Conservation (phyloP, 1,140 invertebrate species). For the Trypoxylus dichotomus region DNA sequence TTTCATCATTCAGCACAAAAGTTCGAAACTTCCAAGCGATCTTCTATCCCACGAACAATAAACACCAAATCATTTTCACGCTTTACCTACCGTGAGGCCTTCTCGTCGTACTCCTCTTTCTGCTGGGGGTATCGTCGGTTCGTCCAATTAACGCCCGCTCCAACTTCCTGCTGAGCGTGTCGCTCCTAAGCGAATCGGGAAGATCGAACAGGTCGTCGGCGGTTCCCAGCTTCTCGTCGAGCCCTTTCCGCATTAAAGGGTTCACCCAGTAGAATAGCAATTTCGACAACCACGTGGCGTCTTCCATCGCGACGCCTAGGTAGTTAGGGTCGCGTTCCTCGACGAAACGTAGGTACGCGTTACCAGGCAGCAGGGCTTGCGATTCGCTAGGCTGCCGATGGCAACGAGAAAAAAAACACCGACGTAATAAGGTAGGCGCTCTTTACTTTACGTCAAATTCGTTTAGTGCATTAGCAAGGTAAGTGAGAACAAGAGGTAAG, state of each 20-base stretch:
- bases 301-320: slow-evolving; percentile 80
- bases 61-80: not conserved
- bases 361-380: slow-evolving; percentile 52
- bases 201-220: slow-evolving; percentile 86
- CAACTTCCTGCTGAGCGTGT: slow-evolving; percentile 62
- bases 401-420: not conserved
- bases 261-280: slow-evolving; percentile 87
- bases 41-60: no score
- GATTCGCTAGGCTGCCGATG: slow-evolving; percentile 52
- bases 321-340: slow-evolving; percentile 69
- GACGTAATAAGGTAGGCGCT: not conserved
- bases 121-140: slow-evolving; percentile 19
- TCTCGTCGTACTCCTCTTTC: not conserved
- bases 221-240: slow-evolving; percentile 68
- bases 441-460: not conserved
- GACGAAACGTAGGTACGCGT: slow-evolving; percentile 61
- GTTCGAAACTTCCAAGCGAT: not conserved
- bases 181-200: slow-evolving; percentile 69
- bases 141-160: slow-evolving; percentile 52
- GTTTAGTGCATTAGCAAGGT: not conserved
- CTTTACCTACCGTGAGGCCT: not conserved
- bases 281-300: slow-evolving; percentile 68
- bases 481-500: not conserved
- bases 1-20: no score
- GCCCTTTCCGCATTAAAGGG: slow-evolving; percentile 82